Evolutionary conservation across 2,797 vertebrate species (phyloP).

Genomic region (Sebastes itinus): DNA sequence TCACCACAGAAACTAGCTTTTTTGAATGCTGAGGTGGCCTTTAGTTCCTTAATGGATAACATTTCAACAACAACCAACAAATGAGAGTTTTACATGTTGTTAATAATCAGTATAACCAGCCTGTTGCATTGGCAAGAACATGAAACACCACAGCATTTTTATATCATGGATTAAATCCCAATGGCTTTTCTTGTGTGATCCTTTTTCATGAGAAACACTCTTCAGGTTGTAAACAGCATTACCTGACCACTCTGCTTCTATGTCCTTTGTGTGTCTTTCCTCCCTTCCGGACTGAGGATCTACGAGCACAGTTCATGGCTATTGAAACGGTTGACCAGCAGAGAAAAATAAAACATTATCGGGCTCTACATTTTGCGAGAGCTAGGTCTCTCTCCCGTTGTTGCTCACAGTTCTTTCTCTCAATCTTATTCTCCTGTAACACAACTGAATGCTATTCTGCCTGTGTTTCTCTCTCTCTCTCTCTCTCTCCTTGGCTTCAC

Average conservation of each 20-base stretch:
- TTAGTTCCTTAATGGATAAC: background rate
- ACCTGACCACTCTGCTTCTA: background rate
- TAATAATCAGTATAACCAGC: background rate
- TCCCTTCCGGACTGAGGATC: slow-evolving; percentile 1
- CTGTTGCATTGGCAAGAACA: background rate
- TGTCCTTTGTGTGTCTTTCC: slow-evolving; percentile 6
- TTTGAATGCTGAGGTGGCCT: background rate
- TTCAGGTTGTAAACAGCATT: background rate
- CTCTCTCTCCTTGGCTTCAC: slow-evolving; percentile 52
- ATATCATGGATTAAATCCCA: background rate
- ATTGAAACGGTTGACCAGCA: slow-evolving; percentile 44
- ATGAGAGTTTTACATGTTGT: background rate
- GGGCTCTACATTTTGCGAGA: slow-evolving; percentile 11
- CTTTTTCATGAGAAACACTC: background rate
- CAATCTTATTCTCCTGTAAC: slow-evolving; percentile 47
- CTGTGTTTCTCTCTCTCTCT: slow-evolving; percentile 35
- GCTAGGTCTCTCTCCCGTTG: slow-evolving; percentile 30
- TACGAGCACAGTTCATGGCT: slow-evolving; percentile 22
- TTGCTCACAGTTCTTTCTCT: slow-evolving; percentile 35
- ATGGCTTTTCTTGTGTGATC: background rate
- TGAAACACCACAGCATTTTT: background rate
- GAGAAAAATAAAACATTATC: slow-evolving; percentile 25
- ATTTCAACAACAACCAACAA: background rate
- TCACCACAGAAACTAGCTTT: background rate
- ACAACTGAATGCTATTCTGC: slow-evolving; percentile 45